These are phyloP conservation scores for Lates calcarifer DNA, from an alignment of 2,113 vertebrate species.

Conservation along the genomic window DNA sequence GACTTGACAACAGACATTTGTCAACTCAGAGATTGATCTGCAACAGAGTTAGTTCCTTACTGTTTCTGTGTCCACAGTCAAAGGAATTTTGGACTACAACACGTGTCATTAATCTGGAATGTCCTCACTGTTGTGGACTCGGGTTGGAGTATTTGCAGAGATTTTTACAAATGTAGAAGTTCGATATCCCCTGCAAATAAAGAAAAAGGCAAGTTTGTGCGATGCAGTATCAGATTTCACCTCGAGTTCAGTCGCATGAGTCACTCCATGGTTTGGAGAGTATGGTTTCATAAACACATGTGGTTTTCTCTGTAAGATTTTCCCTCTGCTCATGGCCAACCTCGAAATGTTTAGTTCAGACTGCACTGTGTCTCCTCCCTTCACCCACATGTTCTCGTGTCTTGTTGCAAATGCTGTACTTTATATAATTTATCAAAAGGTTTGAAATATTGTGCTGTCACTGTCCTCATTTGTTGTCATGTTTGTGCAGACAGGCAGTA, in stretches of 20 bases:
- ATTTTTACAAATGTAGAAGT: neutral
- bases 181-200: neutral
- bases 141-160: conserved; percentile 10
- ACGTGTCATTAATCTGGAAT: conserved; percentile 40
- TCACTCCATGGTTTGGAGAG: conserved; percentile 53
- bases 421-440: conserved; percentile 44
- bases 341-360: conserved; percentile 12
- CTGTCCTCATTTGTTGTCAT: neutral
- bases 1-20: conserved; percentile 11
- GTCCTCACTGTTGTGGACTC: conserved; percentile 11
- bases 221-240: conserved; percentile 16
- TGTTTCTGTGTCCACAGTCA: conserved; percentile 9
- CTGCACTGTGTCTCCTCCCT: conserved; percentile 1
- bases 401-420: conserved; percentile 4
- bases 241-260: conserved; percentile 53
- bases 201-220: neutral
- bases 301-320: conserved; percentile 69
- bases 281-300: conserved; percentile 49
- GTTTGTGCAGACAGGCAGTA: neutral
- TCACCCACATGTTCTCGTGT: neutral
- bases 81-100: neutral
- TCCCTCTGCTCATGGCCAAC: conserved; percentile 50
- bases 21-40: conserved; percentile 30
- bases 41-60: neutral
- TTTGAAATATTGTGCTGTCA: conserved; percentile 25